Conservation (phyloP, 2,797 vertebrate species). For the Falco novaeseelandiae region DNA sequence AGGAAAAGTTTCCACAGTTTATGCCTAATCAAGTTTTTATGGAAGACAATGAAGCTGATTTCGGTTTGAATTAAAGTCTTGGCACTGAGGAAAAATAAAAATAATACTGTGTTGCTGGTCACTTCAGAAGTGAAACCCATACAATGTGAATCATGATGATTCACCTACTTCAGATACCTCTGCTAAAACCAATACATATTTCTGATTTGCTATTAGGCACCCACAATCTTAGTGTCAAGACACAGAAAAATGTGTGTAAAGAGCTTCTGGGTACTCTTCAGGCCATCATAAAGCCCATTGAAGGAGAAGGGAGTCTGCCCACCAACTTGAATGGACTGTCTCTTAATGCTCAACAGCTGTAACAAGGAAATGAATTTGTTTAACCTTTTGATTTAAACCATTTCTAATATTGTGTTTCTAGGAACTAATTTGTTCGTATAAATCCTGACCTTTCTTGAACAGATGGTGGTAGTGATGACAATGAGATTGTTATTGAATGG, state of each 20-base stretch:
- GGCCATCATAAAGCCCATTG: not conserved
- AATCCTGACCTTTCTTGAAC: conserved; percentile 41
- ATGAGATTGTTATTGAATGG: not conserved
- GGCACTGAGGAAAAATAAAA: not conserved
- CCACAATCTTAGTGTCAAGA: not conserved
- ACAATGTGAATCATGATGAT: not conserved
- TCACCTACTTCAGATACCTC: not conserved
- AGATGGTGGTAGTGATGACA: conserved; percentile 24
- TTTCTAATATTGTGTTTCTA: conserved; percentile 27
- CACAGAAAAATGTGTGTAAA: not conserved
- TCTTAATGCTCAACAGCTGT: not conserved
- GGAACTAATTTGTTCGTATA: not conserved
- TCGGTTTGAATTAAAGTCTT: not conserved
- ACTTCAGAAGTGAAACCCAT: not conserved
- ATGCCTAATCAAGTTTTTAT: not conserved
- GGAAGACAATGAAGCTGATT: not conserved
- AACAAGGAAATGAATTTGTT: conserved; percentile 30
- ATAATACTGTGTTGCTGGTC: not conserved
- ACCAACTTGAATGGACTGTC: not conserved
- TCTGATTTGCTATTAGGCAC: not conserved
- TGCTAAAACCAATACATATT: not conserved
- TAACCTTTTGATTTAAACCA: conserved; percentile 21
- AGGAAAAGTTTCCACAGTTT: not conserved
- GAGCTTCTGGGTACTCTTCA: not conserved
- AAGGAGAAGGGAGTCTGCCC: not conserved